phyloP scores from a whole-genome alignment of 2,797 vertebrate genomes.

The Microctenopoma steveboyesi region DNA sequence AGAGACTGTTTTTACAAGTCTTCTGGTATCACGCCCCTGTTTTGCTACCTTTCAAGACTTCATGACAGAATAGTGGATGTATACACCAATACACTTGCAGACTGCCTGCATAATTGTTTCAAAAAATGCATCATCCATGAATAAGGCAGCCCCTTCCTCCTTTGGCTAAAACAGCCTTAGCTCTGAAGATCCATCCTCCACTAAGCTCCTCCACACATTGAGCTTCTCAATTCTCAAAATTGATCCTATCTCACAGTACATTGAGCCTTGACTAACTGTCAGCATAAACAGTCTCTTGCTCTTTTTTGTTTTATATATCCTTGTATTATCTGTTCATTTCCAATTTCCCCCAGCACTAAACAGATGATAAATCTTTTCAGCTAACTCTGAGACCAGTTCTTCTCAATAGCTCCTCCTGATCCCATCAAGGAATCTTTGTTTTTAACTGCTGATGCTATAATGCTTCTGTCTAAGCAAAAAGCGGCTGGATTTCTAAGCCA shows the following conservation, averaged over 20 bases:
- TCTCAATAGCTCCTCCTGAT: constrained; percentile 73
- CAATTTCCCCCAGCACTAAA: constrained; percentile 73
- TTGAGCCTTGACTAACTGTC: constrained; percentile 71
- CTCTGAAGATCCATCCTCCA: constrained; percentile 52
- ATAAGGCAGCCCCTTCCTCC: constrained; percentile 62
- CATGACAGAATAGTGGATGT: constrained; percentile 37
- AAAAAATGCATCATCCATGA: constrained; percentile 50
- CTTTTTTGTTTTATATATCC: constrained; percentile 46
- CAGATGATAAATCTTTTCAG: constrained; percentile 73
- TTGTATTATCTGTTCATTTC: constrained; percentile 64
- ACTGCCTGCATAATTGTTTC: constrained; percentile 42
- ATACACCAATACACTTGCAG: constrained; percentile 34
- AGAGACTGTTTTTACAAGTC: constrained; percentile 26
- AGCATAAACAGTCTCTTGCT: constrained; percentile 58
- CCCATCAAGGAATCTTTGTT: constrained; percentile 80
- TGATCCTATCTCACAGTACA: constrained; percentile 70
- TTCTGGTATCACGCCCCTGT: constrained; percentile 21
- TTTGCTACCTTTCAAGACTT: constrained; percentile 43
- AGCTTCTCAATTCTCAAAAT: constrained; percentile 63
- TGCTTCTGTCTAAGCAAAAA: constrained; percentile 73
- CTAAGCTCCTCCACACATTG: constrained; percentile 69
- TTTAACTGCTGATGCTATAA: constrained; percentile 73
- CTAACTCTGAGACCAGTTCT: constrained; percentile 68
- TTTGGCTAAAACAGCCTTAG: constrained; percentile 55
- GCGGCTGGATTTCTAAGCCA: constrained; percentile 71